These are phyloP conservation scores for Nanorana parkeri DNA, from an alignment of 2,113 vertebrate genomes.

Conservation along the genomic window DNA sequence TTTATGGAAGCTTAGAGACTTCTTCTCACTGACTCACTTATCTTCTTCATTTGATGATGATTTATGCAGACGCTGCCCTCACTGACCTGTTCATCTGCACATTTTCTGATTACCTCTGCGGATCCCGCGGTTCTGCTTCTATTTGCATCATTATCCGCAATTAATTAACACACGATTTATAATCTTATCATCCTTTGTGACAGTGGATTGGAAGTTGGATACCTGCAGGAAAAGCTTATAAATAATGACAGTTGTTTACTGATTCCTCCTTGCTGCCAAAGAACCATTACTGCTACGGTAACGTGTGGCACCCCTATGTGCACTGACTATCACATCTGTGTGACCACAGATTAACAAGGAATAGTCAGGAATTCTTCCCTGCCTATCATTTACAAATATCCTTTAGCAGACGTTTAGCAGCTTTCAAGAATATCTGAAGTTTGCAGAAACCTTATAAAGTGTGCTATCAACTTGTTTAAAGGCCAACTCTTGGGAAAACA, in stretches of 20 bases:
- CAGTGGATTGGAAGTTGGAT: conserved; percentile 2
- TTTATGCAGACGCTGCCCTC: not conserved
- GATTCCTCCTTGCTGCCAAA: not conserved
- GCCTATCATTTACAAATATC: no score
- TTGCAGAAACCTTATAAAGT: no score
- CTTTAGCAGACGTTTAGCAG: no score
- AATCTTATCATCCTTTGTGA: conserved; percentile 11
- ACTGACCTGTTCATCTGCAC: conserved; percentile 16
- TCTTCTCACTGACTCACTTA: conserved; percentile 25
- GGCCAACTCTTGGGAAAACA: no score
- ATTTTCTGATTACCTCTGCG: conserved; percentile 30
- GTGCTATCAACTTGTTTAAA: no score
- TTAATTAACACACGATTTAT: conserved; percentile 24
- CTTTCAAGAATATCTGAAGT: no score
- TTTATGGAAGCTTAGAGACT: not conserved
- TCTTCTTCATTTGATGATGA: not conserved
- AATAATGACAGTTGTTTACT: conserved; percentile 2
- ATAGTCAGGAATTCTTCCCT: no score
- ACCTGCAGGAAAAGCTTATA: conserved; percentile 11
- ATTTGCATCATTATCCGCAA: conserved; percentile 3
- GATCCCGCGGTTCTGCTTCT: not conserved
- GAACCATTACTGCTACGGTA: not conserved
- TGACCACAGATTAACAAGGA: no score
- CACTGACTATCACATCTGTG: no score
- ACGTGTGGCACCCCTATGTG: no score